Base-by-base conservation (phyloP, 1,140 invertebrate genomes). In the Trichonephila clavipes region DNA sequence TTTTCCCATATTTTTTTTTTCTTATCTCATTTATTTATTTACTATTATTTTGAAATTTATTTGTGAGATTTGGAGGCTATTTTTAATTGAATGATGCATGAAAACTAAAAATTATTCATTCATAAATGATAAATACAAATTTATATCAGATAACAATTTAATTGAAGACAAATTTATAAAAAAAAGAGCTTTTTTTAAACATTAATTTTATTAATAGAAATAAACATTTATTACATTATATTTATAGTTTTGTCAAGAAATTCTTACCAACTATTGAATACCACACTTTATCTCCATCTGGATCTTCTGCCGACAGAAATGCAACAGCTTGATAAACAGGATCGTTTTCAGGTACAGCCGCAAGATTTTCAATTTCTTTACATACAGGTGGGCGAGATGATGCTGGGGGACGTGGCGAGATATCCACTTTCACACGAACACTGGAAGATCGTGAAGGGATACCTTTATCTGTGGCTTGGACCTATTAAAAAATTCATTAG, bases 201-300 rank as follows among this genome's bases (percentile, higher is more conserved):
- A 51, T 51, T 51, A 3, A 7, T 51, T 51, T 51, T 10, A 51
- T 51, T 7, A 51, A 51, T 51, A 51, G 0, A 5, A 51, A 51
- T 51, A 51, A 51, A 5, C 5, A 0, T 51, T 51, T 7, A 51
- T 51, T n/a, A n/a, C n/a, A n/a, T n/a, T 51, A 51, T 5, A 10
- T 51, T 51, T 51, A 7, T 8, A 10, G 10, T 51, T 51, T 51
- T 12, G 10, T 12, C 51, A 51, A 51, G 51, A 77, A 92, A 34
- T 97, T n/a, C 97, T 97, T 96, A 98, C 98, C 98, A 81, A 97
- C 97, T 94, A 99, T 99, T 95, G 98, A 97, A 95, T 98, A 99
- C 97, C 98, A 99, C 69, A 99, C 96, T 81, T 97, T 96, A 95
- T 99, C 98, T 58, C 97, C 97, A 95, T 99, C 98, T 83, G 97